Evolutionary conservation across 2,888 invertebrate genomes (phyloP), one percentile per base, ranked within the genome.

Genomic region (Monoplex corrugatus): DNA sequence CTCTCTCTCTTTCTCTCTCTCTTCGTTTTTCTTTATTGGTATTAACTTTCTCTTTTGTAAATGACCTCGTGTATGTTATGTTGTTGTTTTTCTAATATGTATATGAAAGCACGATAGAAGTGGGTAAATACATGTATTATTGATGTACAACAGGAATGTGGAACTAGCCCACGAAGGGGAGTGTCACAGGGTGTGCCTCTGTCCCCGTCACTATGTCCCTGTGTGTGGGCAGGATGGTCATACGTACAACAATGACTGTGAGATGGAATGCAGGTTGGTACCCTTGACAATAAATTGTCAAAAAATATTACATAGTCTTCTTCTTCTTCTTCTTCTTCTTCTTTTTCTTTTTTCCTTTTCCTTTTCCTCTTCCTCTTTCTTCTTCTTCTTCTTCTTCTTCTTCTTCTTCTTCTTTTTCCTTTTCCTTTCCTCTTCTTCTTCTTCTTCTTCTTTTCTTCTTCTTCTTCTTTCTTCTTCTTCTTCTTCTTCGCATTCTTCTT

Each of bases 141-240:
- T n/a, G n/a, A n/a, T n/a, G n/a, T n/a, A n/a, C n/a, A 45, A 6
- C 82, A 88, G 82, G 50, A 40, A 44, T 10, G 87, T 83, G 63
- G 87, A 35, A 13, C 28, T 82, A 44, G 38, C 68, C 2, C 82
- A 88, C 87, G 83, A 68, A 57, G 87, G 87, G 5, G 50, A 88
- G 44, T 88, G 87, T 43, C 68, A 63, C 50, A 28, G 43, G 82
- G 82, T 28, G 45, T 83, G 82, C 43, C n/a, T 28, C 38, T 89
- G 89, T 86, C 89, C 85, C 43, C 43, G 40, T 28, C 16, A 57
- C 35, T 57, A 89, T 40, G 28, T n/a, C 16, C 89, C 89, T 40
- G 89, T 89, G 63, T 89, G 89, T 32, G 89, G 89, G 28, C n/a
- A 45, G 43, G 89, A 89, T 32, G 89, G 85, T 1, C 23, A 43